Evolutionary conservation across 2,113 vertebrate genomes (phyloP).

Genomic region (Hyperopisus bebe): DNA sequence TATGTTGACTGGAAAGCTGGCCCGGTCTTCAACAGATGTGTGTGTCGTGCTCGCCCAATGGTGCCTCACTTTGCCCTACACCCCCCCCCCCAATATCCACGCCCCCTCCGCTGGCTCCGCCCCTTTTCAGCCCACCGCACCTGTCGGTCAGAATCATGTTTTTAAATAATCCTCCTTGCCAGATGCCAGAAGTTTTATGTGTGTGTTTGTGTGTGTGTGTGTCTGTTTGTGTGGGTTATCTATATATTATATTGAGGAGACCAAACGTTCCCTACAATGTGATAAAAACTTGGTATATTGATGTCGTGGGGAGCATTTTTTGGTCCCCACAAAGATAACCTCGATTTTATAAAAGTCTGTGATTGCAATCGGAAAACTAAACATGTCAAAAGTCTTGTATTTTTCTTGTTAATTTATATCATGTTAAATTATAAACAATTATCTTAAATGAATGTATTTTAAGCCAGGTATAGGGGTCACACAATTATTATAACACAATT

Average conservation of each 20-base stretch:
- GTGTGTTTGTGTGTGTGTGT: neutral
- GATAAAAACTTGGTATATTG: neutral
- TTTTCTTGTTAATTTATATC: neutral
- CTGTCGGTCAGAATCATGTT: neutral
- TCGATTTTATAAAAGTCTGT: neutral
- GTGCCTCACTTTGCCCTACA: constrained; percentile 62
- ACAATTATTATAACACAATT: constrained; percentile 2
- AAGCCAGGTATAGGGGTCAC: neutral
- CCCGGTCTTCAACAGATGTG: constrained; percentile 64
- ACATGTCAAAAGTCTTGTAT: neutral
- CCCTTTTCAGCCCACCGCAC: neutral
- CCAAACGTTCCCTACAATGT: neutral
- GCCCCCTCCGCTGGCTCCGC: constrained; percentile 5
- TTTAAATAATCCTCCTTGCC: neutral
- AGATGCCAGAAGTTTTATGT: neutral
- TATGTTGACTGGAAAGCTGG: constrained; percentile 83
- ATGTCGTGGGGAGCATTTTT: neutral
- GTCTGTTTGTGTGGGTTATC: neutral
- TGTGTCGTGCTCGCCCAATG: constrained; percentile 62
- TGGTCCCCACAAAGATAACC: neutral
- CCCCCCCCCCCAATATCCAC: constrained; percentile 42
- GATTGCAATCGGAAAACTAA: neutral
- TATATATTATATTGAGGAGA: neutral
- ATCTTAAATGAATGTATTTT: neutral
- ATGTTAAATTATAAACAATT: neutral